phyloP scores from a whole-genome alignment of 2,888 invertebrate species.

The Clepsis dumicolana region DNA sequence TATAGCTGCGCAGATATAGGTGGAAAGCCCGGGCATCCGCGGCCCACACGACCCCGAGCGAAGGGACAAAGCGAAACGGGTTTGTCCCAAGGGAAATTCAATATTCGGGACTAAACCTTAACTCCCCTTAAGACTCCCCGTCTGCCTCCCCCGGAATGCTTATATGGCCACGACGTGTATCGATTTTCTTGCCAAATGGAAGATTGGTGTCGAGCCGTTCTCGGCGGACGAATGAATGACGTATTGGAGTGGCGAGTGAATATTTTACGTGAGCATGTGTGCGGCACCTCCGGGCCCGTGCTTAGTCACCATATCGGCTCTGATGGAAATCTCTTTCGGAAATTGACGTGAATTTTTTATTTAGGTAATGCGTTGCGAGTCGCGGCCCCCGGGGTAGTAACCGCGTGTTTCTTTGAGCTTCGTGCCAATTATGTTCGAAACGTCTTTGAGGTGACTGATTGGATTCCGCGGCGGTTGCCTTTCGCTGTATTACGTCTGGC shows the following conservation, averaged over 20 bases:
- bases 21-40: constrained; percentile 76
- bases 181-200: constrained; percentile 87
- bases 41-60: constrained; percentile 84
- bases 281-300: constrained; percentile 70
- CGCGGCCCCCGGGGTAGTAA: constrained; percentile 48
- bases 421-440: constrained; percentile 72
- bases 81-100: constrained; percentile 87
- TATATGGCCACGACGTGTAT: constrained; percentile 87
- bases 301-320: constrained; percentile 76
- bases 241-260: constrained; percentile 82
- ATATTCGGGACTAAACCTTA: constrained; percentile 87
- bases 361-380: constrained; percentile 74
- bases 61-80: constrained; percentile 87
- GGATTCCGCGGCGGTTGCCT: constrained; percentile 65
- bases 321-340: constrained; percentile 76
- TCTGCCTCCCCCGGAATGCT: constrained; percentile 85
- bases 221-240: constrained; percentile 85
- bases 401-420: constrained; percentile 61
- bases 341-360: constrained; percentile 81
- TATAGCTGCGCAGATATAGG: constrained; percentile 48
- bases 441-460: constrained; percentile 78
- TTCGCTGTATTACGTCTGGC: constrained; percentile 49
- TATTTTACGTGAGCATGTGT: constrained; percentile 75
- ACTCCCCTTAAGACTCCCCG: constrained; percentile 85
- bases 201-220: constrained; percentile 85